Percentiles rank a stretch among this genome's conserved stretches.
phyloP scores from a whole-genome alignment of 2,797 vertebrate genomes.

The Pseudochaenichthys georgianus region DNA sequence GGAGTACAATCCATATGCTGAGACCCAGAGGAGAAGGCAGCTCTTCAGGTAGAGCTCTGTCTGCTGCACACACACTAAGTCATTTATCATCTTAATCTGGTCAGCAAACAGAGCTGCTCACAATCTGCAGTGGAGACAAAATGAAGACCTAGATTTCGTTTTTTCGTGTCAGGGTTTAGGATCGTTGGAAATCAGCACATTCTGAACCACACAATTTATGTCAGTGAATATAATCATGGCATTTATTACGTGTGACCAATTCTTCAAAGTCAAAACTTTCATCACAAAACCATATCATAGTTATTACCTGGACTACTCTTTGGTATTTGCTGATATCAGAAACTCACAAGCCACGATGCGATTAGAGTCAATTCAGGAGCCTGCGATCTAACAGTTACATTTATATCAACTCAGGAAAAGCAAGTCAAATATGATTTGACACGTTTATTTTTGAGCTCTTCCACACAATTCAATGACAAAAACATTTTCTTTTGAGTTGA shows the following conservation, averaged over 20 bases:
- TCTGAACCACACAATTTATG: conserved; percentile 17
- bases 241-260: conserved; percentile 7
- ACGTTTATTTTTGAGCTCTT: no score
- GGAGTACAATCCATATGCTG: conserved; percentile 90
- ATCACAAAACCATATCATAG: no score
- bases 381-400: no score
- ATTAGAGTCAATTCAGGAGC: no score
- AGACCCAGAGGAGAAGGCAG: conserved; percentile 94
- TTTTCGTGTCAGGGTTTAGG: conserved; percentile 11
- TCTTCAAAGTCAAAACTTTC: background rate
- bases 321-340: no score
- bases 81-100: conserved; percentile 76
- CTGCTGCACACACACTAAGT: conserved; percentile 64
- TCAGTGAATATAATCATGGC: conserved; percentile 10
- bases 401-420: no score
- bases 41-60: conserved; percentile 91
- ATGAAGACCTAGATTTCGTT: conserved; percentile 39
- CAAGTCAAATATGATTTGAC: no score
- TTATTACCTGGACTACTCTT: no score
- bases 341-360: no score
- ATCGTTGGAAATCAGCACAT: conserved; percentile 10
- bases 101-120: conserved; percentile 50
- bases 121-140: conserved; percentile 48
- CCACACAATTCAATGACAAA: no score
- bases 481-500: no score